A percentile compares a stretch with the other conserved stretches of the same genome.
phyloP scores from a whole-genome alignment of 1,140 invertebrate species.

The Saccostrea echinata region DNA sequence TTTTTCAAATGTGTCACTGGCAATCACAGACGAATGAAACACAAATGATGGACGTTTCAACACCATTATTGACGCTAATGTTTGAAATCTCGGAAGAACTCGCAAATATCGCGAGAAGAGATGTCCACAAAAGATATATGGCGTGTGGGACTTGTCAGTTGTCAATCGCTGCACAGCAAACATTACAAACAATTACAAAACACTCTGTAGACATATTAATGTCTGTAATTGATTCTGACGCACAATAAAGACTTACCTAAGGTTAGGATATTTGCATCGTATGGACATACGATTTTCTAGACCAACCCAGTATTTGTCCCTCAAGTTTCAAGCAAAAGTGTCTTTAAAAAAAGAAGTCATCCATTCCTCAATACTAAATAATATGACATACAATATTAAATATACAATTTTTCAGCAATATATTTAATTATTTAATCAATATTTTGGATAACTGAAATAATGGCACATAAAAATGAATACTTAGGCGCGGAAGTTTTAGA shows the following conservation, averaged over 20 bases:
- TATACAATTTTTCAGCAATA: no score
- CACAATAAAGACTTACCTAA: conserved; percentile 21
- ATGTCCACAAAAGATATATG: conserved; percentile 29
- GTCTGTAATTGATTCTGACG: conserved; percentile 25
- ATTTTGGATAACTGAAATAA: no score
- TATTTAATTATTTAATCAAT: no score
- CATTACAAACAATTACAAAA: conserved; percentile 25
- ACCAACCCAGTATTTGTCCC: no score
- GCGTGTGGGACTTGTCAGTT: conserved; percentile 27
- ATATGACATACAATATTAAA: no score
- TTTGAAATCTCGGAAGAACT: conserved; percentile 34
- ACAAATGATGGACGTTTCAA: conserved; percentile 19
- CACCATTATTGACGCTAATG: conserved; percentile 28
- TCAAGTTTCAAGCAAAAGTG: no score
- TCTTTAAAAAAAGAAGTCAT: no score
- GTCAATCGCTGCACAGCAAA: conserved; percentile 28
- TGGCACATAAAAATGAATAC: no score
- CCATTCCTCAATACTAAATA: no score
- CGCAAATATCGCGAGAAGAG: conserved; percentile 30
- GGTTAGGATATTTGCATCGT: not conserved
- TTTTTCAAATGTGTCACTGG: conserved; percentile 20
- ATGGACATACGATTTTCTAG: not conserved
- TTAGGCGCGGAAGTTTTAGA: no score
- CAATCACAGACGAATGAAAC: not conserved
- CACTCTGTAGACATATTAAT: conserved; percentile 29